Evolutionary conservation across 2,113 vertebrate species (phyloP).

Genomic region (Polypterus bichir): DNA sequence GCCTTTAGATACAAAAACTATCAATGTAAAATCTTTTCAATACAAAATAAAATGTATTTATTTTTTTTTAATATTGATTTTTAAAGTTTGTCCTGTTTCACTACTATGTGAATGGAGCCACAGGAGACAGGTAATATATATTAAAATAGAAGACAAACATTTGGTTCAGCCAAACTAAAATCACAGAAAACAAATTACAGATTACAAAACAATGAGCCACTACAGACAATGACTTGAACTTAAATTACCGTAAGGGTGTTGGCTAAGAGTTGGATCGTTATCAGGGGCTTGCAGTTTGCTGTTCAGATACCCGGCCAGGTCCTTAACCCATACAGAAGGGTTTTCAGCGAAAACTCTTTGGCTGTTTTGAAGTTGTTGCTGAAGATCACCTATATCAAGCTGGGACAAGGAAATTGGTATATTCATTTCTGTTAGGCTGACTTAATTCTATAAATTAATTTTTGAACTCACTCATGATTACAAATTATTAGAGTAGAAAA

Average conservation of each 20-base stretch:
- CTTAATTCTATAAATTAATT: too few species aligned
- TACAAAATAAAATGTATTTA: too few species aligned
- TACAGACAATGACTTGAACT: neutral
- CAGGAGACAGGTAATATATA: too few species aligned
- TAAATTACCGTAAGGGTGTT: conserved; percentile 63
- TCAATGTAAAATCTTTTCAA: too few species aligned
- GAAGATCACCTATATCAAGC: conserved; percentile 68
- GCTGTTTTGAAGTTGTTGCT: conserved; percentile 76
- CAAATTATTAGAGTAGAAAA: too few species aligned
- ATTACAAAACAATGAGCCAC: neutral
- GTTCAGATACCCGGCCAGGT: conserved; percentile 90
- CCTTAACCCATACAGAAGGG: conserved; percentile 87
- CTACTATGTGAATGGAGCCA: too few species aligned
- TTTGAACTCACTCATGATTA: too few species aligned
- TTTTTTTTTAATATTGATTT: too few species aligned
- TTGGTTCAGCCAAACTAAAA: neutral
- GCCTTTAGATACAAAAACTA: too few species aligned
- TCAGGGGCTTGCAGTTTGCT: conserved; percentile 68
- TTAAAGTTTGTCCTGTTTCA: too few species aligned
- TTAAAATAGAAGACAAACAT: too few species aligned
- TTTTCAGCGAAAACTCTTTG: conserved; percentile 73
- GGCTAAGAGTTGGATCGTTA: conserved; percentile 71
- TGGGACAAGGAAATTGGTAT: conserved; percentile 16
- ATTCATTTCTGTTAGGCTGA: too few species aligned
- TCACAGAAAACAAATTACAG: neutral